Evolutionary conservation across 2,888 invertebrate genomes (phyloP).

Genomic region (Harpagoxenus sublaevis): DNA sequence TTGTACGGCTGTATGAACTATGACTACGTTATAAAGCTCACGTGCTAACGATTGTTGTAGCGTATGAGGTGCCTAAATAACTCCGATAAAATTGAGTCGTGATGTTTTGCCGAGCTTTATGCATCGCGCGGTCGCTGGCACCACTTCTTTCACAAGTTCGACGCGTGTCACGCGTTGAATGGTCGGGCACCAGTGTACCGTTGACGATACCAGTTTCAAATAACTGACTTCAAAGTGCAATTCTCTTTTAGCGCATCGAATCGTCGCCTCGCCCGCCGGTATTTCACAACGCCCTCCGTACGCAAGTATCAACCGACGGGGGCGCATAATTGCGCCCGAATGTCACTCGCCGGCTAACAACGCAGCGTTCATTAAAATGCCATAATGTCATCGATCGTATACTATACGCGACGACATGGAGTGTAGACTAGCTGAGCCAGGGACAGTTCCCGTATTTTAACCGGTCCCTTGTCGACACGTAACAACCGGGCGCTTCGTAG

Average conservation of each 20-base stretch:
- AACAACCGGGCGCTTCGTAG: slow-evolving; percentile 39
- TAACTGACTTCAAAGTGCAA: slow-evolving; percentile 29
- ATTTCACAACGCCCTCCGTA: slow-evolving; percentile 9
- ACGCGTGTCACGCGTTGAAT: slow-evolving; percentile 1
- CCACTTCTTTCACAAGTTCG: not conserved
- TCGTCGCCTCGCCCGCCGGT: not conserved
- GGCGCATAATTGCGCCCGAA: slow-evolving; percentile 35
- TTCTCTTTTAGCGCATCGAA: not conserved
- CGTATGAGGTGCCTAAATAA: not conserved
- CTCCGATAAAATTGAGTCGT: not conserved
- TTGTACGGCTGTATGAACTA: not conserved
- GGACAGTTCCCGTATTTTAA: slow-evolving; percentile 34
- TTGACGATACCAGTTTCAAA: slow-evolving; percentile 2
- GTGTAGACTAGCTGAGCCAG: not conserved
- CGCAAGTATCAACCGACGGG: slow-evolving; percentile 22
- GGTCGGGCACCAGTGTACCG: not conserved
- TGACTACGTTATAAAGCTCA: not conserved
- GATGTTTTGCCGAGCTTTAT: slow-evolving; percentile 20
- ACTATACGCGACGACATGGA: not conserved
- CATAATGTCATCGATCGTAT: slow-evolving; percentile 46
- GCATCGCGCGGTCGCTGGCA: not conserved
- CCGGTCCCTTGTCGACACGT: slow-evolving; percentile 30
- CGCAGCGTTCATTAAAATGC: slow-evolving; percentile 53
- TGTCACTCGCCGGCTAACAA: slow-evolving; percentile 29
- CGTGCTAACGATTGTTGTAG: not conserved